A percentile compares a stretch with the other conserved stretches of the same genome.
phyloP scores from a whole-genome alignment of 2,113 vertebrate genomes.

The Petrocephalus microphthalmus region DNA sequence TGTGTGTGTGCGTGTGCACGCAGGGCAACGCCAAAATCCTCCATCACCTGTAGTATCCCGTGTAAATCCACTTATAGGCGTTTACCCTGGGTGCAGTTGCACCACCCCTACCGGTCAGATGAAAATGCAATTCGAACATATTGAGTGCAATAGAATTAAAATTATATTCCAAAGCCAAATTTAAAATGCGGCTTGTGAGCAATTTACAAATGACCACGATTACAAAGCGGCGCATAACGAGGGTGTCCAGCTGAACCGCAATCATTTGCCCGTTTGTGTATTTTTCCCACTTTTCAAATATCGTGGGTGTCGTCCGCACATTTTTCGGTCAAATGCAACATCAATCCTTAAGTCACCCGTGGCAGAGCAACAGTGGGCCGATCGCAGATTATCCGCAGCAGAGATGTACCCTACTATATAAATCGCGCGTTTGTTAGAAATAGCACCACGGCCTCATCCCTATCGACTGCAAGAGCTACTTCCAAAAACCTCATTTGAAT shows the following conservation, averaged over 20 bases:
- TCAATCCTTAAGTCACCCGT: not conserved
- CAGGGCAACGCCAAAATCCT: not conserved
- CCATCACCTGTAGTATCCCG: too few species aligned
- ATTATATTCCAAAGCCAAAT: too few species aligned
- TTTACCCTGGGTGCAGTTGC: too few species aligned
- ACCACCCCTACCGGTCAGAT: too few species aligned
- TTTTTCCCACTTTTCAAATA: not conserved
- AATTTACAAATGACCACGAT: too few species aligned
- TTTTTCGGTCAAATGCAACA: not conserved
- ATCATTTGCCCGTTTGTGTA: not conserved
- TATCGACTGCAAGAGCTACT: not conserved
- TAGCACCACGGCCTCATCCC: not conserved
- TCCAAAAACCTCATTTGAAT: not conserved
- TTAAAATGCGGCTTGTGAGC: too few species aligned
- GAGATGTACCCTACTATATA: not conserved
- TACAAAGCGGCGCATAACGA: not conserved
- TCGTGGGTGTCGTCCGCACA: not conserved
- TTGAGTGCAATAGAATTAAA: not conserved
- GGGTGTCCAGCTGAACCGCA: not conserved
- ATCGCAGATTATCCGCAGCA: slow-evolving; percentile 4
- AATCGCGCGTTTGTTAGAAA: not conserved
- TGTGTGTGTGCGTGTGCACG: not conserved
- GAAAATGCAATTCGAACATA: not conserved
- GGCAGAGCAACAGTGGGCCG: not conserved
- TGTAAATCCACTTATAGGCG: too few species aligned